These are phyloP conservation scores for Caenorhabditis virilis DNA, from an alignment of 2,888 invertebrate genomes.

Conservation along the genomic window DNA sequence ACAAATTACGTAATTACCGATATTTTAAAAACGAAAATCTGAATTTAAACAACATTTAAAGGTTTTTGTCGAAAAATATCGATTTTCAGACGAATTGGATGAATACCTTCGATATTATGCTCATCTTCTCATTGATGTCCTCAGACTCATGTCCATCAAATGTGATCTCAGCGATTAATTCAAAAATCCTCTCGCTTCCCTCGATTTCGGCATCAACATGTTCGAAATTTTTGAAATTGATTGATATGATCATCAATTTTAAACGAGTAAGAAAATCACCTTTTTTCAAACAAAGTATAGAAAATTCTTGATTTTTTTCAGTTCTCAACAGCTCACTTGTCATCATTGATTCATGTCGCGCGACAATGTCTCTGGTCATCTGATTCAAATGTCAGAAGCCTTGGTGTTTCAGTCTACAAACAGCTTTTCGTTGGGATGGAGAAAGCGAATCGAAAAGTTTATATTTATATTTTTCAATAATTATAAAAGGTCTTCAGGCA, in stretches of 20 bases:
- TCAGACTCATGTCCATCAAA: constrained; percentile 10
- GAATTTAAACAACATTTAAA: not conserved
- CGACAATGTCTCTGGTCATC: constrained; percentile 21
- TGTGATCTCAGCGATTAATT: constrained; percentile 13
- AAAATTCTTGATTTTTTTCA: not conserved
- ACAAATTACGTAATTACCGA: not conserved
- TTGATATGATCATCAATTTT: constrained; percentile 11
- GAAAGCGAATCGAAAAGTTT: not conserved
- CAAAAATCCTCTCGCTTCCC: constrained; percentile 15
- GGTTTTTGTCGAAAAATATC: not conserved
- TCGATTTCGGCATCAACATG: not conserved
- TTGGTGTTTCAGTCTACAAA: constrained; percentile 22
- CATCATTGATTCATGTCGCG: constrained; percentile 20
- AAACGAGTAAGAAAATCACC: not conserved
- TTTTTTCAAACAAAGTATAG: not conserved
- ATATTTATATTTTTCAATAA: no score
- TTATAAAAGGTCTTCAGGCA: not conserved
- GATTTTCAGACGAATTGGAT: constrained; percentile 4
- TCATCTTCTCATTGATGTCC: constrained; percentile 18
- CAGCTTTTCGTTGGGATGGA: constrained; percentile 22
- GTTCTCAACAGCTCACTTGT: constrained; percentile 14
- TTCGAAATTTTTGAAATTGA: constrained; percentile 19
- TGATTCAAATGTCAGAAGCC: constrained; percentile 7
- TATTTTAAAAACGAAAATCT: not conserved
- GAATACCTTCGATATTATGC: constrained; percentile 18